Evolutionary conservation across 92 coral and sea anemone genomes (phyloP), one percentile per base, ranked within the genome.

Genomic region (Bergia puertoricense): DNA sequence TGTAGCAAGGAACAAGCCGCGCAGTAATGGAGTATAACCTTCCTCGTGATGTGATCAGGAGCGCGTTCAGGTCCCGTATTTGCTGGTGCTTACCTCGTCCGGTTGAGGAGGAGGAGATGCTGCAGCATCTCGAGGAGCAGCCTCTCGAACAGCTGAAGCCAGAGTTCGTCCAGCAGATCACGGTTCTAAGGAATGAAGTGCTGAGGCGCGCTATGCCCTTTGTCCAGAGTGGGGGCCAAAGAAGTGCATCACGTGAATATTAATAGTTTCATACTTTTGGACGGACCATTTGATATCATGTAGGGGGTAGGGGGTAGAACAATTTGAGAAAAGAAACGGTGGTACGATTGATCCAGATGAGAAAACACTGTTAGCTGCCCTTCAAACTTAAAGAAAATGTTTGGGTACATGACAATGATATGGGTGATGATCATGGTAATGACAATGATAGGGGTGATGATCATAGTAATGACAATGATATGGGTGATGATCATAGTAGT

Each of bases 1-100:
- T 69, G 0, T 41, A 84, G 87, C n/a, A 44, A 69, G 87, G 87
- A 48, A 84, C 87, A 10, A 71, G 79, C 67, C 75, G 45, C 10
- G 6, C 46, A 18, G 79, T 71, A 16, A 45, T 13, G 79, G 87
- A 84, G 20, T 84, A 45, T 37, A 84, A 84, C 15, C 87, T 84
- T 36, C 78, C 87, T 6, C 87, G 87, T 15, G 87, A 84, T 50
- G 87, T 84, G 23, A 84, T 84, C 45, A 84, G 54, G 66, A 74
- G 16, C 7, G 87, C 79, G 13, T 84, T 84, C 30, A 36, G 3
- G 22, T 43, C 44, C 13, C 87, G 87, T 6, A 84, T 44, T 69
- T 84, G 87, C 15, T 84, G 77, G 77, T 71, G 78, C 46, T 71
- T 84, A n/a, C 87, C 87, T 6, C 87, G 87, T 46, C 87, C 87